Base-by-base conservation (phyloP, 1,140 invertebrate species). In the Hesperophylax magnus region DNA sequence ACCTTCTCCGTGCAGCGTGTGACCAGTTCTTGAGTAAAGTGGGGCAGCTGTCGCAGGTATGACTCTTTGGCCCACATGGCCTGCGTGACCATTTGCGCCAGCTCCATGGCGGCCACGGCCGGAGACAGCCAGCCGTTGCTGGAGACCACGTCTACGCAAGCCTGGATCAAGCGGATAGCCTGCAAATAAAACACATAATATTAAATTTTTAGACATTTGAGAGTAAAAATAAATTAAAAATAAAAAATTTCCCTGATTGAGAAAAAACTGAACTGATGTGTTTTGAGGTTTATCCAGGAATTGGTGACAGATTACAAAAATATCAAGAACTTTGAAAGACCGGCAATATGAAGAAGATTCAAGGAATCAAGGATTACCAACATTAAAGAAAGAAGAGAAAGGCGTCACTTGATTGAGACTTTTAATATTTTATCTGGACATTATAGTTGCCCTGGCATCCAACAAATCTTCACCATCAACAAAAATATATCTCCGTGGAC, bases 21-120 rank as follows among this genome's bases (percentile, higher is more conserved):
- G 76, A 99, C 95, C 58, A 98, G 95, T 1, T 99, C 98, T 0
- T 91, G 85, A 15, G 93, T 96, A 87, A 99, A 99, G 88, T 99
- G 98, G 4, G 99, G 98, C 81, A 99, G 88, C 86, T 99, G 99
- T 85, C 98, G 97, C 61, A 99, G 91, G 87, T 99, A 98, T 0
- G 97, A 98, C 88, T 99, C 98, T 88, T 99, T 99, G 78, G 95
- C 97, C 98, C 98, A 99, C 98, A 99, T 99, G 3, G 98, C 98
- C 90, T 99, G 99, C 0, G 98, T 99, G 0, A 98, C 96, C 98
- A 99, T 99, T 89, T 99, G 98, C 0, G 98, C 98, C 78, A 99
- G 89, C 90, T 99, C 98, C 99, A 99, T 99, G 85, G 98, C 98
- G 65, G 98, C 97, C 24, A 99, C 96, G 9, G 98, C 99, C 0